These are phyloP conservation scores for Pogonus chalceus DNA, from an alignment of 1,140 invertebrate species.

Conservation along the genomic window DNA sequence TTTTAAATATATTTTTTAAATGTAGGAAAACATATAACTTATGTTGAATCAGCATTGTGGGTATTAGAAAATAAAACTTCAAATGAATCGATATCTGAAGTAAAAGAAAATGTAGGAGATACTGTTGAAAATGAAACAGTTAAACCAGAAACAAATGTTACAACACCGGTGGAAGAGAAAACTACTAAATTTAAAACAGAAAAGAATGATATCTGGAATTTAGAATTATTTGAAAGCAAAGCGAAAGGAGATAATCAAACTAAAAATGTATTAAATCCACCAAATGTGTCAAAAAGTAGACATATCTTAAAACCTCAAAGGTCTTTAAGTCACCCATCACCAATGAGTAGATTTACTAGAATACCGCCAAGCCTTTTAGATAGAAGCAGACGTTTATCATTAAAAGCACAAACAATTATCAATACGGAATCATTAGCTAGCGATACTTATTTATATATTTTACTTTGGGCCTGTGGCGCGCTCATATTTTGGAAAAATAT, in stretches of 20 bases:
- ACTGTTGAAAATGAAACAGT: constrained; percentile 17
- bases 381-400: neutral
- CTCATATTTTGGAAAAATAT: constrained; percentile 62
- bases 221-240: constrained; percentile 28
- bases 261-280: neutral
- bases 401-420: neutral
- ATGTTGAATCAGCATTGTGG: constrained; percentile 29
- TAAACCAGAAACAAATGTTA: constrained; percentile 13
- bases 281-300: neutral
- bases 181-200: constrained; percentile 20
- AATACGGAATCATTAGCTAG: constrained; percentile 17
- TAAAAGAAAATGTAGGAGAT: constrained; percentile 14
- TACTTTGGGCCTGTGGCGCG: constrained; percentile 55
- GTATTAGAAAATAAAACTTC: constrained; percentile 28
- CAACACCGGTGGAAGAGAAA: constrained; percentile 20
- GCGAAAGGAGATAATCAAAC: constrained; percentile 10
- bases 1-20: constrained; percentile 1
- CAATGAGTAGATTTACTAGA: neutral
- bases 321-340: constrained; percentile 3
- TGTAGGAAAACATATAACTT: constrained; percentile 30
- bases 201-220: constrained; percentile 19
- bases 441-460: constrained; percentile 49
- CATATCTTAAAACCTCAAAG: neutral
- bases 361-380: neutral
- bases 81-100: neutral